Conservation (phyloP, 2,113 vertebrate genomes). For the Osmerus mordax region DNA sequence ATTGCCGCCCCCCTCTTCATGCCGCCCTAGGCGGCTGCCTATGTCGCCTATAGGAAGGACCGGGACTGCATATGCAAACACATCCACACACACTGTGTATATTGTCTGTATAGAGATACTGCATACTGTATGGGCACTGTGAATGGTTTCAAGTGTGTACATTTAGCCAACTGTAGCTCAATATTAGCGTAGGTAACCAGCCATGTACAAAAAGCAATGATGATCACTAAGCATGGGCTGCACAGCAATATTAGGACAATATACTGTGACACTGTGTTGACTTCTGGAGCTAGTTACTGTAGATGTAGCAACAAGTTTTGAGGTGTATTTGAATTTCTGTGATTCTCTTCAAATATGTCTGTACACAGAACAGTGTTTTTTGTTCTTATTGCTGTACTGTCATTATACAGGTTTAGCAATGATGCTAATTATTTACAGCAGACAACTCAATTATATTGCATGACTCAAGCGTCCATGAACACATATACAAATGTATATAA, state of each 20-base stretch:
- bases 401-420: constrained; percentile 32
- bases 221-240: constrained; percentile 33
- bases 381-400: constrained; percentile 38
- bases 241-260: constrained; percentile 55
- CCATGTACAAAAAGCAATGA: constrained; percentile 47
- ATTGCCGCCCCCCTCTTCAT: too few species aligned
- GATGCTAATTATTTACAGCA: not conserved
- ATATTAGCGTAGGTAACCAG: constrained; percentile 27
- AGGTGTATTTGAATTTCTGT: constrained; percentile 56
- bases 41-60: too few species aligned
- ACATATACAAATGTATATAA: not conserved
- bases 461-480: not conserved
- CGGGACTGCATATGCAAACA: too few species aligned
- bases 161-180: constrained; percentile 35
- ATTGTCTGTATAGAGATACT: constrained; percentile 19
- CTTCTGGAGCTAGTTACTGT: constrained; percentile 30
- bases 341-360: constrained; percentile 47
- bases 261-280: constrained; percentile 26
- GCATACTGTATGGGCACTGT: constrained; percentile 24
- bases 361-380: constrained; percentile 29
- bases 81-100: not conserved
- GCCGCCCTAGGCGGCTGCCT: too few species aligned
- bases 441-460: not conserved
- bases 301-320: constrained; percentile 43
- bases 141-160: constrained; percentile 20